Percentiles rank a stretch among this genome's conserved stretches.
phyloP scores from a whole-genome alignment of 2,888 invertebrate genomes.

The Crepidodera aurea region DNA sequence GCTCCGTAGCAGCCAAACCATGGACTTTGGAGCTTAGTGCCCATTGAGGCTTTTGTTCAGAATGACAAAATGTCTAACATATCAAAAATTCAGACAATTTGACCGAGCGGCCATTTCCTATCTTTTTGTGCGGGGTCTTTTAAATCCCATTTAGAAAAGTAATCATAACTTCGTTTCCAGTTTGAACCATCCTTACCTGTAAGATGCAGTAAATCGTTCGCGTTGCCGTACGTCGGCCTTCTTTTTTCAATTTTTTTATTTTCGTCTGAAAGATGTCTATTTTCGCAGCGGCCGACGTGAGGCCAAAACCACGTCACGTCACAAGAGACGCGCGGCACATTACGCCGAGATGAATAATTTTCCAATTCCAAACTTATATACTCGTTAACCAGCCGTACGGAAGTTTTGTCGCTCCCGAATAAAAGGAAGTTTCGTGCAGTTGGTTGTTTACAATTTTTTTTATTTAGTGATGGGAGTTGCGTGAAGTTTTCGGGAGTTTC shows the following conservation, averaged over 20 bases:
- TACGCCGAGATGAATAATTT: conserved; percentile 37
- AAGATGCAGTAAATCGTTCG: conserved; percentile 30
- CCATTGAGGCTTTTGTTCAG: too few relatives aligned
- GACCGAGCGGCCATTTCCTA: too few relatives aligned
- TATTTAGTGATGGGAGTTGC: not conserved
- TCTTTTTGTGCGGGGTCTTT: too few relatives aligned
- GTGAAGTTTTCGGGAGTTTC: not conserved
- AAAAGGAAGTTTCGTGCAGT: not conserved
- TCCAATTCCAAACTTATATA: conserved; percentile 33
- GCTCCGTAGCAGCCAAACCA: too few relatives aligned
- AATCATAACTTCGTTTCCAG: too few relatives aligned
- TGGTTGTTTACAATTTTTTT: not conserved
- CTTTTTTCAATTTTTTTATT: conserved; percentile 28
- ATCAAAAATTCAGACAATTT: too few relatives aligned
- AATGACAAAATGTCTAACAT: too few relatives aligned
- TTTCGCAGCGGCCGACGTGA: conserved; percentile 35
- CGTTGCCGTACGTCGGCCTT: conserved; percentile 19
- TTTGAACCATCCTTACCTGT: too few relatives aligned
- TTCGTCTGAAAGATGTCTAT: conserved; percentile 35
- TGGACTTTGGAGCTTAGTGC: too few relatives aligned
- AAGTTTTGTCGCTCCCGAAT: conserved; percentile 3
- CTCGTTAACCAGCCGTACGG: conserved; percentile 17
- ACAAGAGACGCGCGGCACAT: conserved; percentile 27
- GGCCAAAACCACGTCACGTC: conserved; percentile 34
- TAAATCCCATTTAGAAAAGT: too few relatives aligned